Evolutionary conservation across 2,888 invertebrate species (phyloP).

Genomic region (Drosophila anomelani): DNA sequence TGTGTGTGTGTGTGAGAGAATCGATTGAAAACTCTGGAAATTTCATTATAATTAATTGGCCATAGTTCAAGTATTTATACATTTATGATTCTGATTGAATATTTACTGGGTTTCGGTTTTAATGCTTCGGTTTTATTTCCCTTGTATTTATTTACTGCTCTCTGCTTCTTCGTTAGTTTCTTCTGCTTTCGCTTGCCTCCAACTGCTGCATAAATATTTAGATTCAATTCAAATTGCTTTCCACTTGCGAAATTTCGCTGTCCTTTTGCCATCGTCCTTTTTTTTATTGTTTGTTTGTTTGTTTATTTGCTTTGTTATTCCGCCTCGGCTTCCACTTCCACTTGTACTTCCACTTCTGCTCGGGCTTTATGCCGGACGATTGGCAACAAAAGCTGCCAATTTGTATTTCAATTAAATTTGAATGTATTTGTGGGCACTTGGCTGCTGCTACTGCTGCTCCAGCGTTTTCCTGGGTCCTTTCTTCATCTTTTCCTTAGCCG

Average conservation of each 20-base stretch:
- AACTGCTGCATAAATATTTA: slow-evolving; percentile 59
- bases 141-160: slow-evolving; percentile 4
- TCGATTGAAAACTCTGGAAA: neutral
- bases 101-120: neutral
- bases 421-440: slow-evolving; percentile 57
- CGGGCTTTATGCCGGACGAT: slow-evolving; percentile 44
- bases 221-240: slow-evolving; percentile 56
- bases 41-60: slow-evolving; percentile 7
- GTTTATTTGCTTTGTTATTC: slow-evolving; percentile 35
- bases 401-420: slow-evolving; percentile 67
- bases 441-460: slow-evolving; percentile 31
- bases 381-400: slow-evolving; percentile 63
- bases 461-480: slow-evolving; percentile 1
- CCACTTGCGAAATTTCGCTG: slow-evolving; percentile 36
- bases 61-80: neutral
- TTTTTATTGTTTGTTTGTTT: slow-evolving; percentile 18
- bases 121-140: neutral
- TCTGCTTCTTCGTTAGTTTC: neutral
- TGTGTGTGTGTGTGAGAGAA: neutral
- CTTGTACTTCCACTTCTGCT: slow-evolving; percentile 11
- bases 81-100: slow-evolving; percentile 2
- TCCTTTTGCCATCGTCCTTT: slow-evolving; percentile 14
- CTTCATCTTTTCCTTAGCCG: slow-evolving; percentile 5
- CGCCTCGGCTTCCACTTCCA: slow-evolving; percentile 21
- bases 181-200: slow-evolving; percentile 13